Evolutionary conservation across 2,888 invertebrate genomes (phyloP).

Genomic region (Dynastes grantii): DNA sequence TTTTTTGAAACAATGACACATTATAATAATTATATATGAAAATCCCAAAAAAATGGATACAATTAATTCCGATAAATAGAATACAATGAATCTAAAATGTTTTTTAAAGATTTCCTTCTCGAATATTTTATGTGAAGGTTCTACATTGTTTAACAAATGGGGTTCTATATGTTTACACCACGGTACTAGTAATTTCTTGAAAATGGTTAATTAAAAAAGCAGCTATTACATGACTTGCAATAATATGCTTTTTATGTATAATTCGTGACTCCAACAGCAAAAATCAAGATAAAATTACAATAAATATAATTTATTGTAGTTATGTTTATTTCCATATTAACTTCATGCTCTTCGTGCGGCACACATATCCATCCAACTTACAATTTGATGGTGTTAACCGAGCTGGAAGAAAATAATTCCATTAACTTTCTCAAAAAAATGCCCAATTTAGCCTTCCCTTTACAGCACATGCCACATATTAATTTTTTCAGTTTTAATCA

Average conservation of each 20-base stretch:
- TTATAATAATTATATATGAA: too few species aligned
- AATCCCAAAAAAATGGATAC: too few species aligned
- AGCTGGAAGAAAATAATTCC: background rate
- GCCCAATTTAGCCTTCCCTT: background rate
- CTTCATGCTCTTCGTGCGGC: background rate
- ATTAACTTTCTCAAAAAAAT: background rate
- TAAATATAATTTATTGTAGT: background rate
- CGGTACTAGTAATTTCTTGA: too few species aligned
- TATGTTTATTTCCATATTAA: slow-evolving; percentile 10
- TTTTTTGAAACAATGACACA: too few species aligned
- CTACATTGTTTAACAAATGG: too few species aligned
- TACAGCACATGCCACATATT: background rate
- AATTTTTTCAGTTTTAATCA: slow-evolving; percentile 21
- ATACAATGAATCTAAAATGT: too few species aligned
- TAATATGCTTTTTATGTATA: background rate
- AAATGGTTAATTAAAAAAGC: slow-evolving; percentile 1
- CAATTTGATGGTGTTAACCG: background rate
- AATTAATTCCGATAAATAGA: too few species aligned
- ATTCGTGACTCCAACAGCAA: background rate
- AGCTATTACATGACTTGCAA: background rate
- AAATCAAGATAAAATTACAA: slow-evolving; percentile 6
- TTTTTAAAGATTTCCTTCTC: too few species aligned
- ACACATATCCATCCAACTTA: slow-evolving; percentile 3
- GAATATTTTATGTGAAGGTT: too few species aligned
- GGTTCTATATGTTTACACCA: too few species aligned